Base-by-base conservation (phyloP, 1,140 invertebrate species). In the Rhopalosiphum padi region DNA sequence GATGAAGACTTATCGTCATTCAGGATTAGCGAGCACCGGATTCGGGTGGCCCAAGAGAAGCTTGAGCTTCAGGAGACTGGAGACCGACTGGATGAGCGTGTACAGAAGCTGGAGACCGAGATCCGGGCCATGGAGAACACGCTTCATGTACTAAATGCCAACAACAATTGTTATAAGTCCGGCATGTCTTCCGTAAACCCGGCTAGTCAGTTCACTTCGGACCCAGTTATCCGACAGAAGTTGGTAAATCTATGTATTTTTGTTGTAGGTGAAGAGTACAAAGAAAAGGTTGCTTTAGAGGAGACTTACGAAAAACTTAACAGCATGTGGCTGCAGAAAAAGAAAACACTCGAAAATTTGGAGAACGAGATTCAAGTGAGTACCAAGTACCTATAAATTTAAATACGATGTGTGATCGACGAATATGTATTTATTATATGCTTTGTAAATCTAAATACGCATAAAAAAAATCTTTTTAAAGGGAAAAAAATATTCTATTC, bases 91-190 rank as follows among this genome's bases (percentile, higher is more conserved):
- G 97, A 98, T 95, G 95, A 95, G 6, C 96, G 96, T 90, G 97
- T 97, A 35, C 95, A 95, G 94, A 96, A 96, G 94, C 96, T 96
- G 41, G 97, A 97, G 95, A 95, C 96, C 53, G 97, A 97, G 95
- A 97, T 97, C 94, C 95, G 96, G 37, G 97, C 97, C 53, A 96
- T 97, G 95, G 97, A 98, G 95, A 97, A 97, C 94, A 97, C 97
- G 25, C 94, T 97, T 94, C 96, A 96, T 53, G 95, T 97, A 15
- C 95, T 97, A 22, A 97, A 97, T 94, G 95, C 96, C n/a, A 96
- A 97, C 87, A 97, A 97, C 94, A 95, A 92, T 6, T 94, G 93
- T 68, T 95, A 94, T 90, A 94, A 94, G 85, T 85, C 90, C 25
- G 94, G 94, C 68, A 77, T 95, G 89, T 94, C 94, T 30, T 82